Percentiles rank a stretch among this genome's conserved stretches.
Conservation (phyloP, 1,140 invertebrate genomes). For the Piezodorus guildinii region DNA sequence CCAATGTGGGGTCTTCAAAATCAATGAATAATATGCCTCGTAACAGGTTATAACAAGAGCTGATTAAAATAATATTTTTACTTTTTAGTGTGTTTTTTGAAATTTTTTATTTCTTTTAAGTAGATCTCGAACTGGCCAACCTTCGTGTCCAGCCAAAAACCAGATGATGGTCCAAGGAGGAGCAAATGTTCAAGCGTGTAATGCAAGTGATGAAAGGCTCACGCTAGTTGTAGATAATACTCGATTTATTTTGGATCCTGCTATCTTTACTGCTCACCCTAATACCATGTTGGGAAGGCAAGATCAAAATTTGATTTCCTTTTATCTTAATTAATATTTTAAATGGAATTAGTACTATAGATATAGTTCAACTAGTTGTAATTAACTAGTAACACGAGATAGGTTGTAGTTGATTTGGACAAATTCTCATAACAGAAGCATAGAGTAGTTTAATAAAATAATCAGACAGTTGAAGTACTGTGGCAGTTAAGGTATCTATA, state of each 20-base stretch:
- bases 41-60: conserved; percentile 37
- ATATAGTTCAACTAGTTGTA: too few relatives aligned
- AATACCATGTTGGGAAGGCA: conserved; percentile 82
- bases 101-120: conserved; percentile 14
- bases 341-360: too few relatives aligned
- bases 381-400: too few relatives aligned
- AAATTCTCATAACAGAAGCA: too few relatives aligned
- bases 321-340: too few relatives aligned
- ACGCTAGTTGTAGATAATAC: conserved; percentile 91
- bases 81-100: too few relatives aligned
- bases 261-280: conserved; percentile 79
- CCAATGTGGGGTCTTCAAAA: conserved; percentile 38
- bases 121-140: conserved; percentile 28
- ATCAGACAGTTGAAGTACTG: too few relatives aligned
- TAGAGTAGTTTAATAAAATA: too few relatives aligned
- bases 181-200: conserved; percentile 4
- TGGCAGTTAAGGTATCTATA: too few relatives aligned
- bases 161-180: conserved; percentile 25
- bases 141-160: conserved; percentile 29
- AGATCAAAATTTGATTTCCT: too few relatives aligned
- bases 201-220: conserved; percentile 56
- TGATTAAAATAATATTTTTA: neutral
- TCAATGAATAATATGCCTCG: conserved; percentile 39
- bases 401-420: too few relatives aligned
- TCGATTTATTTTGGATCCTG: conserved; percentile 72